Evolutionary conservation across 2,113 vertebrate genomes (phyloP).

Genomic region (Gambusia holbrooki): DNA sequence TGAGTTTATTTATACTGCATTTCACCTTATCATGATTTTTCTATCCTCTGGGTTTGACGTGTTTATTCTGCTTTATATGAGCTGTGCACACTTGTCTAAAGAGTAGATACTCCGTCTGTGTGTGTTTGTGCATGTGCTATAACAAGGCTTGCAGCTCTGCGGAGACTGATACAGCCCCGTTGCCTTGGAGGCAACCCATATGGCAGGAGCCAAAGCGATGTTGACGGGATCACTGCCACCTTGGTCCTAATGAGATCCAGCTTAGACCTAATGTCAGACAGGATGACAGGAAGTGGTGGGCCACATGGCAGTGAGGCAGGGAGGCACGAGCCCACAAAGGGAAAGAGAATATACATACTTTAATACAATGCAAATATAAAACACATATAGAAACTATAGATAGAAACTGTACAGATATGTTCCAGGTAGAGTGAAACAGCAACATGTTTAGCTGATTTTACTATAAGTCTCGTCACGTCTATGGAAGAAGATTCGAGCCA

Average conservation of each 20-base stretch:
- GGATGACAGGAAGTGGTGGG: conserved; percentile 78
- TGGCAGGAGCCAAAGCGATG: conserved; percentile 75
- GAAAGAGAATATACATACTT: conserved; percentile 40
- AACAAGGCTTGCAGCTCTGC: conserved; percentile 59
- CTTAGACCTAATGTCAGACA: conserved; percentile 79
- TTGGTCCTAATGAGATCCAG: conserved; percentile 82
- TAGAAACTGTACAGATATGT: neutral
- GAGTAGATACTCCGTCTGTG: conserved; percentile 27
- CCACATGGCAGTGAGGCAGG: conserved; percentile 63
- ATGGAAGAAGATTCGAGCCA: no score
- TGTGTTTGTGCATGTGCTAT: conserved; percentile 42
- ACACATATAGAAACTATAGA: conserved; percentile 8
- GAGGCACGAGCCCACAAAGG: conserved; percentile 30
- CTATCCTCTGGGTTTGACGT: conserved; percentile 24
- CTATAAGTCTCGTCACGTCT: conserved; percentile 30
- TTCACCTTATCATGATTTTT: conserved; percentile 32
- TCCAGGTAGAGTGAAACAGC: conserved; percentile 1
- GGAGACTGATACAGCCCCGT: conserved; percentile 67
- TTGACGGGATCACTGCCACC: conserved; percentile 80
- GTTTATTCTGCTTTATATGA: conserved; percentile 41
- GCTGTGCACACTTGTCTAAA: conserved; percentile 27
- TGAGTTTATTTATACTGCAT: conserved; percentile 20
- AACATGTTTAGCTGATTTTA: conserved; percentile 12
- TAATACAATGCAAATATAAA: conserved; percentile 17
- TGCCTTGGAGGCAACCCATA: conserved; percentile 76